phyloP scores from a whole-genome alignment of 1,140 invertebrate species.

The Epicauta chinensis region DNA sequence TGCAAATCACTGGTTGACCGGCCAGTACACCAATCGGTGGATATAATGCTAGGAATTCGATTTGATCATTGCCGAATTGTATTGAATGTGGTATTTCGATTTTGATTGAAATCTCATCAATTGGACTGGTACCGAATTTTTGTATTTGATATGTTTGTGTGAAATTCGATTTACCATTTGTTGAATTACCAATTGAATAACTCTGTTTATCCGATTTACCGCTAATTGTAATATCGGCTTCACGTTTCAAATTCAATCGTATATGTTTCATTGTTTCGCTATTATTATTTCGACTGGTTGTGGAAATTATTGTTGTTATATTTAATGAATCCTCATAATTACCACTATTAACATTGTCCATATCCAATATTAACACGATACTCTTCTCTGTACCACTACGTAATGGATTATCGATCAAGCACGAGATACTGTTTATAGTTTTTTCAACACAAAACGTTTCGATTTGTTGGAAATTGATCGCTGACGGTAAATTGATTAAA shows the following conservation, averaged over 20 bases:
- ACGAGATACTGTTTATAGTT: slow-evolving; percentile 27
- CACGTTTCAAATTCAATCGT: slow-evolving; percentile 33
- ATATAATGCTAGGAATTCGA: slow-evolving; percentile 35
- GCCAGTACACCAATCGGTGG: slow-evolving; percentile 28
- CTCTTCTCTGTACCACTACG: slow-evolving; percentile 32
- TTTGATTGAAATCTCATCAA: slow-evolving; percentile 33
- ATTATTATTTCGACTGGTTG: slow-evolving; percentile 20
- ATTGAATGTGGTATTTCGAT: slow-evolving; percentile 36
- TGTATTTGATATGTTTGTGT: slow-evolving; percentile 35
- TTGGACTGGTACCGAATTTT: slow-evolving; percentile 42
- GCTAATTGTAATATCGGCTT: slow-evolving; percentile 37
- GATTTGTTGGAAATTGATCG: slow-evolving; percentile 35
- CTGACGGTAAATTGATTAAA: slow-evolving; percentile 31
- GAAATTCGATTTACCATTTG: slow-evolving; percentile 13
- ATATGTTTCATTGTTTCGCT: slow-evolving; percentile 26
- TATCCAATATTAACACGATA: slow-evolving; percentile 39
- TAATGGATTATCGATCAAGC: slow-evolving; percentile 39
- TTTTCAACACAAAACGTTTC: slow-evolving; percentile 30
- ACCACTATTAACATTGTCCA: slow-evolving; percentile 29
- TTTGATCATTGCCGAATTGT: slow-evolving; percentile 12
- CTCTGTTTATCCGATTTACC: slow-evolving; percentile 40
- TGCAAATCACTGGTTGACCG: slow-evolving; percentile 33
- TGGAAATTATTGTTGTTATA: slow-evolving; percentile 9
- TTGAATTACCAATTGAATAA: slow-evolving; percentile 29
- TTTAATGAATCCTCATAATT: slow-evolving; percentile 35